These are phyloP conservation scores for Drosophila sechellia DNA, from an alignment of 1,140 invertebrate genomes.

Conservation along the genomic window DNA sequence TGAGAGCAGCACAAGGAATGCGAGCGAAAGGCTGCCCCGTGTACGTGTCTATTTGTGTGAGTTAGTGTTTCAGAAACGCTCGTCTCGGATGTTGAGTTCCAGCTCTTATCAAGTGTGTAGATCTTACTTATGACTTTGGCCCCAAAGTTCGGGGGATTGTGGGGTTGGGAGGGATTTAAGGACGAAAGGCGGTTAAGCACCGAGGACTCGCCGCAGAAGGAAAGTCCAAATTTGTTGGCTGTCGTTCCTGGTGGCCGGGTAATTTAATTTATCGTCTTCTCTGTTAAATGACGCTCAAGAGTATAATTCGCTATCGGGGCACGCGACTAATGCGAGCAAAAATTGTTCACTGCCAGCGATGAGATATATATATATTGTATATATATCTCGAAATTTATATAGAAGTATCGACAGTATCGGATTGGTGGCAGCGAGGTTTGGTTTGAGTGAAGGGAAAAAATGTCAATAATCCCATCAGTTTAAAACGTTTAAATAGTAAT, in stretches of 20 bases:
- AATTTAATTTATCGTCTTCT: constrained; percentile 83
- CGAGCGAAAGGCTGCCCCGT: constrained; percentile 10
- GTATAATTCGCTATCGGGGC: constrained; percentile 71
- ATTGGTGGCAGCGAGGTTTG: neutral
- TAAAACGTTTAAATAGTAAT: neutral
- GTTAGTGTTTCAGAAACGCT: constrained; percentile 80
- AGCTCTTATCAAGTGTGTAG: constrained; percentile 80
- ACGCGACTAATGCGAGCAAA: constrained; percentile 75
- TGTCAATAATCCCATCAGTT: neutral
- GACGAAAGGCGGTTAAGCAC: constrained; percentile 20
- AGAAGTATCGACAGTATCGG: constrained; percentile 11
- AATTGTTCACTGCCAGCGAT: constrained; percentile 56
- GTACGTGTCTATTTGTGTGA: constrained; percentile 80
- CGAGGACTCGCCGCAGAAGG: constrained; percentile 47
- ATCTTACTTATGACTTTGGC: constrained; percentile 81
- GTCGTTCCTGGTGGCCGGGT: constrained; percentile 58
- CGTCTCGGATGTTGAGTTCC: constrained; percentile 76
- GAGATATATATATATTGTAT: constrained; percentile 22
- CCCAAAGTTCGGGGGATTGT: neutral
- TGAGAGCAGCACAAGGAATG: neutral
- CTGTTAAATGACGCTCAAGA: constrained; percentile 83
- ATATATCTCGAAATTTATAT: constrained; percentile 1
- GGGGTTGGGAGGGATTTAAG: constrained; percentile 2
- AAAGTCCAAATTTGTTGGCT: constrained; percentile 80
- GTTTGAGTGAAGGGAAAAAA: constrained; percentile 1